These are phyloP conservation scores for Pseudonaja textilis DNA, from an alignment of 2,113 vertebrate species.

Conservation along the genomic window DNA sequence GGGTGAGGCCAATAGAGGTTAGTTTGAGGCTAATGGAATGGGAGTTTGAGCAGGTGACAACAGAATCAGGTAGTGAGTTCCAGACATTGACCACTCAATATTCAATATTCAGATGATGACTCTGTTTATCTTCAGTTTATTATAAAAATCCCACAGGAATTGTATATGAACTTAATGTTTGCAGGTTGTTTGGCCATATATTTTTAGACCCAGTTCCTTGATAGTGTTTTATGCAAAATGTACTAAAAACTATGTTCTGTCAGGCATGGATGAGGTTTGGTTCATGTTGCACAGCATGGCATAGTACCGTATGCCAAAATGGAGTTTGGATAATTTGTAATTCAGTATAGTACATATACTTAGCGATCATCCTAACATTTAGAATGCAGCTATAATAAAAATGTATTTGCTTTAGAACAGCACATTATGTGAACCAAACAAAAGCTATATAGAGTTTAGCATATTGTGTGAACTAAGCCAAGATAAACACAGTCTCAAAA, in stretches of 20 bases:
- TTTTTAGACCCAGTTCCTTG: neutral
- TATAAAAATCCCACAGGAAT: neutral
- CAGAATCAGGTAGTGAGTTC: too few relatives aligned
- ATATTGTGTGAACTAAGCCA: neutral
- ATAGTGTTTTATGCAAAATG: neutral
- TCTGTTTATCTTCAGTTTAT: slow-evolving; percentile 2
- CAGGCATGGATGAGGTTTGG: neutral
- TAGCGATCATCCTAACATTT: neutral
- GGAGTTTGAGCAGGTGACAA: too few relatives aligned
- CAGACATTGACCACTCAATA: too few relatives aligned
- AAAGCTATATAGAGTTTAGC: neutral
- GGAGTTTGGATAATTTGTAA: neutral
- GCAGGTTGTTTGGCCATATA: neutral
- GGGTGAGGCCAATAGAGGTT: too few relatives aligned
- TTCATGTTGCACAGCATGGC: neutral
- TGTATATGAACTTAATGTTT: neutral
- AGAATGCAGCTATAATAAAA: neutral
- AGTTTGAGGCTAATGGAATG: too few relatives aligned
- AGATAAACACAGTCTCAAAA: neutral
- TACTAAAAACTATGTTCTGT: neutral
- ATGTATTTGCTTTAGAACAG: neutral
- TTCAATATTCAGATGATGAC: neutral
- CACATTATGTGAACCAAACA: neutral
- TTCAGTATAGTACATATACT: neutral
- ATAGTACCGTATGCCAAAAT: neutral